phyloP scores from a whole-genome alignment of 2,888 invertebrate species.

The Actias luna region DNA sequence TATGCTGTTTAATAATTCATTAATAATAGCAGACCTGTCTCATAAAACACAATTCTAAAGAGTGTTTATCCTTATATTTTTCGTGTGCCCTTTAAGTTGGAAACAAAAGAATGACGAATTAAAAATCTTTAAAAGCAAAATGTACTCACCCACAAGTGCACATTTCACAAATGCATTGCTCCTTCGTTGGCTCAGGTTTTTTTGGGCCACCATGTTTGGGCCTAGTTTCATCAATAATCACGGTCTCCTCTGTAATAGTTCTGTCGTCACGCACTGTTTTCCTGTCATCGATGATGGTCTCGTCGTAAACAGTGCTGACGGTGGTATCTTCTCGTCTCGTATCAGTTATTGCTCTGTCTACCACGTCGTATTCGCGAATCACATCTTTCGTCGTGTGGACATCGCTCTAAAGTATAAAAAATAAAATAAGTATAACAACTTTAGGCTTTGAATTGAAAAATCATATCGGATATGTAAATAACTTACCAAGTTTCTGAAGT shows the following conservation, averaged over 20 bases:
- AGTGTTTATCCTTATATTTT: too few relatives aligned
- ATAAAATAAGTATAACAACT: not conserved
- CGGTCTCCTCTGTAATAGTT: conserved; percentile 60
- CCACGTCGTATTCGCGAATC: conserved; percentile 73
- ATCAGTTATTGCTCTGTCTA: conserved; percentile 76
- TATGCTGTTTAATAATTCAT: too few relatives aligned
- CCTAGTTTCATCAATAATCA: conserved; percentile 65
- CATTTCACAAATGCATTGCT: conserved; percentile 94
- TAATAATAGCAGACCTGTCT: too few relatives aligned
- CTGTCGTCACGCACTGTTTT: conserved; percentile 74
- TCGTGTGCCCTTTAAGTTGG: too few relatives aligned
- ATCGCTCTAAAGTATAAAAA: conserved; percentile 62
- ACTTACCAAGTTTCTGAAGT: conserved; percentile 79
- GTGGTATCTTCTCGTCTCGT: conserved; percentile 69
- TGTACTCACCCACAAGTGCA: conserved; percentile 94
- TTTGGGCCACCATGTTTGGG: conserved; percentile 67
- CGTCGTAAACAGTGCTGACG: conserved; percentile 74
- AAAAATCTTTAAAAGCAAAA: not conserved
- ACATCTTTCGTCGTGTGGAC: conserved; percentile 76
- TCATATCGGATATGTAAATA: not conserved
- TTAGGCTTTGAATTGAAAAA: not conserved
- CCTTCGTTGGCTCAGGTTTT: conserved; percentile 81
- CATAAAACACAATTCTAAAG: too few relatives aligned
- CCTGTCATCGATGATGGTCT: conserved; percentile 68
- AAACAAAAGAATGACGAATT: not conserved